Percentiles rank a stretch among this genome's conserved stretches.
Evolutionary conservation across 2,113 vertebrate species (phyloP).

Genomic region (Anolis sagrei): DNA sequence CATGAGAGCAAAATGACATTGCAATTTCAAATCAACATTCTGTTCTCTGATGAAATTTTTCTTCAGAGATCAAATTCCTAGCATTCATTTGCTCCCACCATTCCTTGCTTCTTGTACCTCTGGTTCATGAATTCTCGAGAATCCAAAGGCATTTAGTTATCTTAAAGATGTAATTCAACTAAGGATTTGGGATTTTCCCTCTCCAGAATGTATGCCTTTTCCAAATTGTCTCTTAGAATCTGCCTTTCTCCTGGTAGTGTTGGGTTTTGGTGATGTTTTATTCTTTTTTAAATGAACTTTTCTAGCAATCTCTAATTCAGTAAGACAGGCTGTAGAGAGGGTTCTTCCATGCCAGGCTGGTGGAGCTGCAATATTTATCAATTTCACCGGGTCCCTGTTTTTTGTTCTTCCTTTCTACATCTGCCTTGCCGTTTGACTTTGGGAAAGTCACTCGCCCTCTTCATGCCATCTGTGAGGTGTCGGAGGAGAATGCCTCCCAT

Average conservation of each 20-base stretch:
- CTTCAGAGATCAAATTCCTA: too few relatives aligned
- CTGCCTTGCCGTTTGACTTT: constrained; percentile 24
- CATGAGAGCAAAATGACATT: too few relatives aligned
- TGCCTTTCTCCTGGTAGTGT: background rate
- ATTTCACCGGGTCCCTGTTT: background rate
- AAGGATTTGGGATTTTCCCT: background rate
- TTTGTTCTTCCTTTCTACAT: background rate
- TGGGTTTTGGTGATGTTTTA: background rate
- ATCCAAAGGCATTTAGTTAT: background rate
- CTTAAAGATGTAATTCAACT: background rate
- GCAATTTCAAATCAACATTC: too few relatives aligned
- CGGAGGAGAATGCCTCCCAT: background rate
- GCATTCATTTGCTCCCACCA: too few relatives aligned
- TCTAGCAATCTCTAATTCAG: background rate
- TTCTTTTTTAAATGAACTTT: background rate
- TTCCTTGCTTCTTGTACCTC: too few relatives aligned
- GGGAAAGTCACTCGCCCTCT: constrained; percentile 17
- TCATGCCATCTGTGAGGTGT: constrained; percentile 31
- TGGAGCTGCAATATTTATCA: background rate
- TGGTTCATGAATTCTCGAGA: too few relatives aligned
- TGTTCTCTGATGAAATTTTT: too few relatives aligned
- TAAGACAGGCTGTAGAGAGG: background rate
- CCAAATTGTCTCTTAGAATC: background rate
- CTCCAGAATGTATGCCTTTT: background rate
- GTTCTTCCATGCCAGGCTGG: background rate